These are phyloP conservation scores for Acleris cristana DNA, from an alignment of 2,888 invertebrate genomes.

Conservation along the genomic window DNA sequence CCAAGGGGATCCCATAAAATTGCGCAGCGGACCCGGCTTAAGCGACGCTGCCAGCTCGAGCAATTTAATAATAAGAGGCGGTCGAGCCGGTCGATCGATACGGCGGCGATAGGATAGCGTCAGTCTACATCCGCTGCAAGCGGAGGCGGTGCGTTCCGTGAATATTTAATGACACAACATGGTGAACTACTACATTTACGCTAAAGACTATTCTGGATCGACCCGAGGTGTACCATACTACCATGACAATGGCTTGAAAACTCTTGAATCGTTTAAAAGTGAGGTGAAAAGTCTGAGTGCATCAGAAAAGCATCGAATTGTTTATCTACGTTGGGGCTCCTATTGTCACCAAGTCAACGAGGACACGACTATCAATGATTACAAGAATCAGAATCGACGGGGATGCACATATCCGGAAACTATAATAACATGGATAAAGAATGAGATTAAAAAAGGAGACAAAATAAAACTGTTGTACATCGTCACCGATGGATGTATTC, in stretches of 20 bases:
- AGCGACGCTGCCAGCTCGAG: too few relatives aligned
- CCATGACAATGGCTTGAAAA: slow-evolving; percentile 46
- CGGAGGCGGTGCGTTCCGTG: too few relatives aligned
- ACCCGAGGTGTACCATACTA: slow-evolving; percentile 40
- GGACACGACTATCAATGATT: slow-evolving; percentile 34
- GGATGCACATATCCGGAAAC: slow-evolving; percentile 39
- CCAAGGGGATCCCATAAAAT: too few relatives aligned
- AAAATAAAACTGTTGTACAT: slow-evolving; percentile 31
- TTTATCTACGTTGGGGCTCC: background rate
- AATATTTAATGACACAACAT: background rate
- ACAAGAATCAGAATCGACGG: slow-evolving; percentile 15
- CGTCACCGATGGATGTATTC: slow-evolving; percentile 52
- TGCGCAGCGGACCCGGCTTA: too few relatives aligned
- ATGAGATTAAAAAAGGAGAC: slow-evolving; percentile 24
- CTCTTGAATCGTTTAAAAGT: slow-evolving; percentile 45
- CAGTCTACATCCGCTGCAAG: too few relatives aligned
- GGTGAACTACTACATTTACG: slow-evolving; percentile 28
- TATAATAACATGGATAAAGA: slow-evolving; percentile 42
- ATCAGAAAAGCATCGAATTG: slow-evolving; percentile 42
- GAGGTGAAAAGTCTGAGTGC: slow-evolving; percentile 44
- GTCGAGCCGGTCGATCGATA: too few relatives aligned
- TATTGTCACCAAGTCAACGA: slow-evolving; percentile 47
- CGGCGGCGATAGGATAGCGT: too few relatives aligned
- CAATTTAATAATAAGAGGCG: too few relatives aligned
- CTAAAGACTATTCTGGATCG: slow-evolving; percentile 36